Base-by-base conservation (phyloP, 2,888 invertebrate species). In the Megastigmus dorsalis region DNA sequence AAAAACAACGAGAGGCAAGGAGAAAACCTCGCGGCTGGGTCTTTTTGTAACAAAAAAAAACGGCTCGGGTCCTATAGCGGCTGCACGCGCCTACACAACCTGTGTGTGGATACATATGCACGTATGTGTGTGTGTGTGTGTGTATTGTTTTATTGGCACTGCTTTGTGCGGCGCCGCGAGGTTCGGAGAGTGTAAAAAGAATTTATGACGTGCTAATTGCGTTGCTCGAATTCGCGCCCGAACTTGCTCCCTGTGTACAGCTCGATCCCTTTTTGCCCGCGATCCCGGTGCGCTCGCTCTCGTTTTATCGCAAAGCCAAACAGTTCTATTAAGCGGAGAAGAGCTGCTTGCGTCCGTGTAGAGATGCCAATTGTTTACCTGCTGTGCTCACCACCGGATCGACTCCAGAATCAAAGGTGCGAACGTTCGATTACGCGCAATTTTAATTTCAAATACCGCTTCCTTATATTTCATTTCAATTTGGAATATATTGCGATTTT, bases 241-340 rank as follows among this genome's bases (percentile, higher is more conserved):
- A n/a, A n/a, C n/a, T n/a, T n/a, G n/a, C n/a, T n/a, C n/a, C n/a
- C n/a, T n/a, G n/a, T n/a, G n/a, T 41, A 2, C 26, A 9, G 26
- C n/a, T 2, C n/a, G n/a, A n/a, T 23, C 6, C n/a, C n/a, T n/a
- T 28, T 18, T 4, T 23, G 15, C 15, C 15, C 4, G 9, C 30
- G 5, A 15, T 30, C 18, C 18, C 18, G 18, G 13, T 20, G 2
- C 2, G 9, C 60, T n/a, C 23, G 30, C 20, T 5, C 3, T 5
- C 55, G 6, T 45, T 54, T n/a, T 20, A 57, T 36, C 41, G 23
- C 55, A 20, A 45, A 55, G 45, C 23, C 36, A 33, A 48, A 28
- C 59, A n/a, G 48, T 68, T 68, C 59, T 59, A 68, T 68, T 50
- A 68, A 68, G 59, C 23, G 2, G n/a, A 36, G 55, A 67, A 6